Base-by-base conservation (phyloP, 2,888 invertebrate genomes). In the Mactromeris polynyma region DNA sequence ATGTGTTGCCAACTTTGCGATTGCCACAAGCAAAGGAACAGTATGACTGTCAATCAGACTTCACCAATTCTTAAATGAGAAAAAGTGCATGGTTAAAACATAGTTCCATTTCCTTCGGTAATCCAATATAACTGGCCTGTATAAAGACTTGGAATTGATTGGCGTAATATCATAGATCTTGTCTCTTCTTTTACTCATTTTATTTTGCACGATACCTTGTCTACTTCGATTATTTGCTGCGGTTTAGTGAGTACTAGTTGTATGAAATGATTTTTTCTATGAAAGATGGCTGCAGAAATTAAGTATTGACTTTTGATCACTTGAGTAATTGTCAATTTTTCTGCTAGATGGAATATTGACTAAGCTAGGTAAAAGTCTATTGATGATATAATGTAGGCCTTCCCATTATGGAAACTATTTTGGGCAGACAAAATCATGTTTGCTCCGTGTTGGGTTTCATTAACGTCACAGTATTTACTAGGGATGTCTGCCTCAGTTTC, bases 271-370 rank as follows among this genome's bases (percentile, higher is more conserved):
- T n/a, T n/a, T n/a, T 88, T 82, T 77, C 19, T 69, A 84, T 40
- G 33, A n/a, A 54, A 33, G 21, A 21, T 73, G 33, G 40, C 81
- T 19, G 26, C 73, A 40, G 88, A 88, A 84, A 88, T 84, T 84
- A 88, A 83, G 69, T 88, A 88, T 88, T 81, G 85, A 88, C 88
- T 88, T 85, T 82, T 73, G 77, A 84, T 88, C 85, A 82, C 40
- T 42, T 81, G 38, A 58, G 54, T 54, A 78, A 87, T 82, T 82
- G 81, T 82, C 73, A 81, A 84, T 84, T 84, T 84, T 84, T 78
- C 54, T 33, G 78, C 78, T 40, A 31, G 31, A 69, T 46, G 6
- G 78, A 78, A 17, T 84, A 84, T 78, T 84, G 84, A 84, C 73
- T 17, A 33, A 36, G 73, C 36, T 73, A 36, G 36, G 73, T 36